Evolutionary conservation across 2,888 invertebrate genomes (phyloP).

Genomic region (Orthosia incerta): DNA sequence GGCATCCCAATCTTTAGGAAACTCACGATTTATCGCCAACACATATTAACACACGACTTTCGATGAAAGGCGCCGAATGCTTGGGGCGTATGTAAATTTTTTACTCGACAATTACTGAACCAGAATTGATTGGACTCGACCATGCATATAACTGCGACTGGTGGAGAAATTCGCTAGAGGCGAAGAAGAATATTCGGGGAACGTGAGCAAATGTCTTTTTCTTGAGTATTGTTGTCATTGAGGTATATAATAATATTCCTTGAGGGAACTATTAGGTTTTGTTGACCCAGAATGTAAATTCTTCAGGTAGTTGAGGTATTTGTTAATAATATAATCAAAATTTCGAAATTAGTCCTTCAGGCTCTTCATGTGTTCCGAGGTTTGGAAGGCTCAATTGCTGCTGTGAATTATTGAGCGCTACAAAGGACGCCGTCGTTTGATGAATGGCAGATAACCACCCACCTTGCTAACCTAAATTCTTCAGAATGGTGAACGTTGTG

Average conservation of each 20-base stretch:
- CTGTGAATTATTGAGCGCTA: conserved; percentile 14
- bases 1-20: conserved; percentile 75
- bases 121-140: conserved; percentile 63
- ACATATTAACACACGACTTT: conserved; percentile 65
- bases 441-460: background rate
- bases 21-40: conserved; percentile 74
- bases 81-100: conserved; percentile 70
- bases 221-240: conserved; percentile 25
- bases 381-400: background rate
- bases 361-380: conserved; percentile 16
- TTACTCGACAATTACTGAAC: conserved; percentile 65
- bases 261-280: conserved; percentile 57
- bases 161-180: conserved; percentile 58
- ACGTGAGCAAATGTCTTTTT: conserved; percentile 22
- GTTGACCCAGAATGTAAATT: conserved; percentile 50
- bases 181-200: conserved; percentile 43
- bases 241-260: conserved; percentile 46
- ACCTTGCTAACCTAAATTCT: background rate
- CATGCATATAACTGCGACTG: conserved; percentile 41
- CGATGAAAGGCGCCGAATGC: conserved; percentile 74
- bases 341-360: conserved; percentile 36
- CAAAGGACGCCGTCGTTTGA: background rate
- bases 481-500: background rate
- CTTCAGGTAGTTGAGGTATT: conserved; percentile 30
- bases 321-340: conserved; percentile 31